phyloP scores from a whole-genome alignment of 2,888 invertebrate species.

The Blomia tropicalis region DNA sequence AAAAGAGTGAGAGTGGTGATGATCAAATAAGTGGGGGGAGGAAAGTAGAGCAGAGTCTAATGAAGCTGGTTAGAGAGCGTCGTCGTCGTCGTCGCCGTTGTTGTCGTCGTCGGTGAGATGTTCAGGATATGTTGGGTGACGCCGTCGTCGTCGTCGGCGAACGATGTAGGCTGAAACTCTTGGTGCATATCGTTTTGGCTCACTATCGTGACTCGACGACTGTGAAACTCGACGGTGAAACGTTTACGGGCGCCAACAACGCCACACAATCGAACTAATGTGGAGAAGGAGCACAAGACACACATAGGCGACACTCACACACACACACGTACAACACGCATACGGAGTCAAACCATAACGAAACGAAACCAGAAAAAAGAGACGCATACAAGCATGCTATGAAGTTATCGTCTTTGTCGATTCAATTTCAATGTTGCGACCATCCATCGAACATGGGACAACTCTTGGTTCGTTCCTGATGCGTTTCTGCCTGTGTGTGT shows the following conservation, averaged over 20 bases:
- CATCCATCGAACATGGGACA: too few relatives aligned
- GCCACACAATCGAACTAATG: conserved; percentile 12
- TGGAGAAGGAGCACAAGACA: not conserved
- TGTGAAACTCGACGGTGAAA: not conserved
- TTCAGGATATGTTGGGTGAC: not conserved
- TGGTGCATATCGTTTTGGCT: not conserved
- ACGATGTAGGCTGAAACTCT: conserved; percentile 6
- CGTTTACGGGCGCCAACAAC: not conserved
- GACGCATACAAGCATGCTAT: too few relatives aligned
- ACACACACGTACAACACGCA: too few relatives aligned
- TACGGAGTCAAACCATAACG: not conserved
- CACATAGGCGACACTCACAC: too few relatives aligned
- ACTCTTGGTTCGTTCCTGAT: too few relatives aligned
- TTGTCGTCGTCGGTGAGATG: not conserved
- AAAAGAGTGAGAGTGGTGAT: too few relatives aligned
- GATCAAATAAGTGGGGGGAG: too few relatives aligned
- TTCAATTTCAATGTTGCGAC: too few relatives aligned
- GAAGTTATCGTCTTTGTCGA: too few relatives aligned
- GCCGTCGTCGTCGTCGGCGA: not conserved
- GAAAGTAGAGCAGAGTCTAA: not conserved
- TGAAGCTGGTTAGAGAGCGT: too few relatives aligned
- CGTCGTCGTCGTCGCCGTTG: too few relatives aligned
- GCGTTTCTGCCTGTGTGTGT: too few relatives aligned
- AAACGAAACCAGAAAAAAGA: not conserved
- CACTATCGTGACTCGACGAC: conserved; percentile 10